A percentile compares a stretch with the other conserved stretches of the same genome.
Evolutionary conservation across 2,797 vertebrate genomes (phyloP).

Genomic region (Rhynchotus rufescens): DNA sequence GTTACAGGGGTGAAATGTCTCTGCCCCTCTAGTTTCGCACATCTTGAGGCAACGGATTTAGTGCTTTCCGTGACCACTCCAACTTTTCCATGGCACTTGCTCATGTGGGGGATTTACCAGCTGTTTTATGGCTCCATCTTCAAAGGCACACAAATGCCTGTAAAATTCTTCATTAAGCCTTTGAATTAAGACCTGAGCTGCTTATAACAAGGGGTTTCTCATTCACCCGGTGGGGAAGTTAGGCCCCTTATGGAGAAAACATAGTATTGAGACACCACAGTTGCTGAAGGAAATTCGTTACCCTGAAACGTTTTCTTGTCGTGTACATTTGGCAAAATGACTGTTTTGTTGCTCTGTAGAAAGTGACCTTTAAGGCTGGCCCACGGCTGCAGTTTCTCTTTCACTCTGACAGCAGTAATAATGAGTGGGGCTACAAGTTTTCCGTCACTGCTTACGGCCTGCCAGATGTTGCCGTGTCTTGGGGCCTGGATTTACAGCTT

Average conservation of each 20-base stretch:
- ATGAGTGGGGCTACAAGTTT: constrained; percentile 99
- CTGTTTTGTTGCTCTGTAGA: constrained; percentile 84
- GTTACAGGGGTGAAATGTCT: background rate
- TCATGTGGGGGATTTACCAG: background rate
- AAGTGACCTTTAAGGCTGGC: constrained; percentile 96
- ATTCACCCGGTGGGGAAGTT: background rate
- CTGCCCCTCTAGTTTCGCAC: background rate
- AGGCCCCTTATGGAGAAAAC: background rate
- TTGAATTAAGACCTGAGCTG: background rate
- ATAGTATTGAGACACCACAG: background rate
- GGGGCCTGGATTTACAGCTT: constrained; percentile 95
- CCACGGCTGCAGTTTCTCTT: constrained; percentile 98
- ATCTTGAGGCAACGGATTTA: background rate
- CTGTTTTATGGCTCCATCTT: background rate
- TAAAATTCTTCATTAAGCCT: background rate
- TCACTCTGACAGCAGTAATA: constrained; percentile 97
- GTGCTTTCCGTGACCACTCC: background rate
- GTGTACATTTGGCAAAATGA: constrained; percentile 62
- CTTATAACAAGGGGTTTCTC: background rate
- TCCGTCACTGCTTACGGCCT: constrained; percentile 92
- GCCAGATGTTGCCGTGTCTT: constrained; percentile 93
- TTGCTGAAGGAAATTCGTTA: constrained; percentile 56
- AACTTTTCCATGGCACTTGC: background rate
- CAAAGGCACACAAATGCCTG: background rate
- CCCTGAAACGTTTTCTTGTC: constrained; percentile 46